Percentiles rank a stretch among this genome's conserved stretches.
phyloP scores from a whole-genome alignment of 1,140 invertebrate genomes.

The Platyscapa corneri region DNA sequence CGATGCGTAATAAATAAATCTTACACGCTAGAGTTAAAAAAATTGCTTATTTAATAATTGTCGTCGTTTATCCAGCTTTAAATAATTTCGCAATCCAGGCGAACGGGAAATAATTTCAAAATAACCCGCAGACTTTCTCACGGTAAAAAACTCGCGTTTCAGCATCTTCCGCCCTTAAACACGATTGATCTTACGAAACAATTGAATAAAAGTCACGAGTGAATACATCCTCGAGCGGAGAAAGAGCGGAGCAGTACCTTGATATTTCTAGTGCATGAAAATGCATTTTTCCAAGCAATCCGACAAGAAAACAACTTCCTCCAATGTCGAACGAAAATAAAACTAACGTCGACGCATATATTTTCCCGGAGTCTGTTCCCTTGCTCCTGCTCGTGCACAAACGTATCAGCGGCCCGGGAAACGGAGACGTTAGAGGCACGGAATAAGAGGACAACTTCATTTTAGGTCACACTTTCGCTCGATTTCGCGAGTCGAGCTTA shows the following conservation, averaged over 20 bases:
- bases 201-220: slow-evolving; percentile 33
- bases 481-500: background rate
- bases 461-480: slow-evolving; percentile 20
- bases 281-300: slow-evolving; percentile 15
- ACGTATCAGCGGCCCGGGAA: background rate
- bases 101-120: no score
- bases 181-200: slow-evolving; percentile 4
- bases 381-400: background rate
- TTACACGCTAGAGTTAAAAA: no score
- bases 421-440: background rate
- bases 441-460: slow-evolving; percentile 7
- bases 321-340: background rate
- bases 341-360: background rate
- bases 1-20: no score
- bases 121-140: no score
- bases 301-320: slow-evolving; percentile 8
- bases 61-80: no score
- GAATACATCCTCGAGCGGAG: background rate
- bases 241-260: background rate
- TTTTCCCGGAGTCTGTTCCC: background rate
- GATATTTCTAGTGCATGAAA: background rate
- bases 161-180: background rate
- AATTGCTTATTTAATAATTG: no score
- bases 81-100: no score
- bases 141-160: background rate